These are phyloP conservation scores for Sebastes diaconus DNA, from an alignment of 2,797 vertebrate species.

Conservation along the genomic window DNA sequence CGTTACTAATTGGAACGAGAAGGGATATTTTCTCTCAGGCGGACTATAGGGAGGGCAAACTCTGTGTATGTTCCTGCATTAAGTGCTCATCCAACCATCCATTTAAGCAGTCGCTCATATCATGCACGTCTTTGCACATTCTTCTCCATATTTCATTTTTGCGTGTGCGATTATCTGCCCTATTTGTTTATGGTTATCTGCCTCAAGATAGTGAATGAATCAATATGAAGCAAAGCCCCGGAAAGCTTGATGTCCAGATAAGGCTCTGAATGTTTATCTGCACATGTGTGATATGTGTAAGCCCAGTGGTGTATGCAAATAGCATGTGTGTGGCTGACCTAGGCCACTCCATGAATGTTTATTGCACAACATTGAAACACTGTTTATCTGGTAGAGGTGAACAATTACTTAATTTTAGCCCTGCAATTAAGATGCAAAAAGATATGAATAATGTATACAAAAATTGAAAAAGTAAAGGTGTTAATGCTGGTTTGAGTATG, in stretches of 20 bases:
- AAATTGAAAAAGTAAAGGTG: background rate
- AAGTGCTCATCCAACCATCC: constrained; percentile 24
- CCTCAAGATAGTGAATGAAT: constrained; percentile 43
- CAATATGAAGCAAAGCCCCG: constrained; percentile 37
- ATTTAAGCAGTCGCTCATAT: constrained; percentile 36
- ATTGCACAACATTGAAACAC: background rate
- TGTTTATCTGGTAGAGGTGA: background rate
- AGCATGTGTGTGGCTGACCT: background rate
- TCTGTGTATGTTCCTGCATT: background rate
- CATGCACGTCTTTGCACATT: constrained; percentile 25
- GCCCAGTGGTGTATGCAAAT: constrained; percentile 18
- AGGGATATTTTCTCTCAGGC: constrained; percentile 1
- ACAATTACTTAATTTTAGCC: background rate
- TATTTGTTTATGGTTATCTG: constrained; percentile 61
- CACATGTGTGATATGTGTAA: constrained; percentile 10
- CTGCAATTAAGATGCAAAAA: background rate
- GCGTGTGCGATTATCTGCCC: constrained; percentile 48
- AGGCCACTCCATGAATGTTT: background rate
- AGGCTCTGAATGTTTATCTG: constrained; percentile 21
- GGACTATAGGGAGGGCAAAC: background rate
- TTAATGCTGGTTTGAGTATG: background rate
- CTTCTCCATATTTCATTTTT: constrained; percentile 39
- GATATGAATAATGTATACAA: background rate
- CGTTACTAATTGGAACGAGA: constrained; percentile 16
- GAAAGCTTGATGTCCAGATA: constrained; percentile 41